These are phyloP conservation scores for Colinus virginianus DNA, from an alignment of 2,113 vertebrate species.

Conservation along the genomic window DNA sequence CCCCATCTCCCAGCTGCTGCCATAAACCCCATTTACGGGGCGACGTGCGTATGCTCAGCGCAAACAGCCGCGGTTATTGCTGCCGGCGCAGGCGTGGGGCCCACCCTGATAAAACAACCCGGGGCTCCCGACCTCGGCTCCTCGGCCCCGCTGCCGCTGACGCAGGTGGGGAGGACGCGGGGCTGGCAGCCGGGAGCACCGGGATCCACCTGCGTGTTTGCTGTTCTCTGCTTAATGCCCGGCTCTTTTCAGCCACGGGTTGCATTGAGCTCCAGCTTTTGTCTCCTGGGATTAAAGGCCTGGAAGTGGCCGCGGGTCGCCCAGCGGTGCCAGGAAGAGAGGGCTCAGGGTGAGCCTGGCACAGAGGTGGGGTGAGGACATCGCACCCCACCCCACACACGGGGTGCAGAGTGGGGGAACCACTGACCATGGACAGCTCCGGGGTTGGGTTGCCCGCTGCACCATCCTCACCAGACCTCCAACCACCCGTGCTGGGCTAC, in stretches of 20 bases:
- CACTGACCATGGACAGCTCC: accelerated
- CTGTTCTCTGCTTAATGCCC: slow-evolving; percentile 62
- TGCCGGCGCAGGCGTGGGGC: neutral
- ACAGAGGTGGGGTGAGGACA: neutral
- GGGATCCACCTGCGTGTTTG: slow-evolving; percentile 33
- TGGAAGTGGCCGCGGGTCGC: neutral
- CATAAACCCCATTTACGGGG: slow-evolving; percentile 19
- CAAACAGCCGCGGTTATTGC: slow-evolving; percentile 21
- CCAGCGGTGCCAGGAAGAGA: slow-evolving; percentile 7
- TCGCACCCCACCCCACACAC: neutral
- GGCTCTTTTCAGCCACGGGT: slow-evolving; percentile 34
- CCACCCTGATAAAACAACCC: neutral
- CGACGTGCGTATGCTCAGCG: neutral
- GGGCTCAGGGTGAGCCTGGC: neutral
- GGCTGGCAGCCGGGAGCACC: neutral
- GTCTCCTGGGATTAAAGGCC: slow-evolving; percentile 58
- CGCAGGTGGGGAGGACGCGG: neutral
- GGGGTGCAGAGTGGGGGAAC: neutral
- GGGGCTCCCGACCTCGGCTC: neutral
- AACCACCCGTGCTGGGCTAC: no score
- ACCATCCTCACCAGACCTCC: accelerated
- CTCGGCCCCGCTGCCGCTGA: neutral
- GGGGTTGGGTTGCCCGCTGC: accelerated
- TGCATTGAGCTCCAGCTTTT: slow-evolving; percentile 41
- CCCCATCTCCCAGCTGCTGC: slow-evolving; percentile 71